These are phyloP conservation scores for Platycheirus albimanus DNA, from an alignment of 2,888 invertebrate species.

Conservation along the genomic window DNA sequence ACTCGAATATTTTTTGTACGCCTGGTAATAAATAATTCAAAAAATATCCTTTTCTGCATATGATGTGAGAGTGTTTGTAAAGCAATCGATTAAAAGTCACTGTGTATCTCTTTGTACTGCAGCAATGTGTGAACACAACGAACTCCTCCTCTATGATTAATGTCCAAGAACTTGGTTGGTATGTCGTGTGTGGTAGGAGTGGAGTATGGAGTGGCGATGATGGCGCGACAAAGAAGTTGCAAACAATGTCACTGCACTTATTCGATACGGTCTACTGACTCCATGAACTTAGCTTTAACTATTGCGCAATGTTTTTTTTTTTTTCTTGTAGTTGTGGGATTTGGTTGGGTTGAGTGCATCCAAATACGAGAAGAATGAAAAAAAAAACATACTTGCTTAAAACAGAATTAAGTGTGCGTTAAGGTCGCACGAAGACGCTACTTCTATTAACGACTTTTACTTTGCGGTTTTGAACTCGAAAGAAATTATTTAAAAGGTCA, in stretches of 20 bases:
- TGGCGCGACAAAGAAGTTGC: conserved; percentile 11
- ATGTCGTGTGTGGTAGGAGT: no score
- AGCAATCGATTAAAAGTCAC: conserved; percentile 62
- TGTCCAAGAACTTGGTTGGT: conserved; percentile 51
- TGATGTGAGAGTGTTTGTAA: conserved; percentile 5
- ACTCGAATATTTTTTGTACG: conserved; percentile 18
- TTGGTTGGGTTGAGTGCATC: conserved; percentile 14
- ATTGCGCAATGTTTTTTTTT: conserved; percentile 47
- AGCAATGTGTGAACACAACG: conserved; percentile 14
- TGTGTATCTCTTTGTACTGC: conserved; percentile 31
- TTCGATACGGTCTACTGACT: conserved; percentile 59
- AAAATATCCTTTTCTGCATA: conserved; percentile 8
- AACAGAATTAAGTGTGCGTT: not conserved
- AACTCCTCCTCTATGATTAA: conserved; percentile 41
- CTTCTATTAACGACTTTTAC: no score
- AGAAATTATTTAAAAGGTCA: no score
- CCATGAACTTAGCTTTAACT: conserved; percentile 27
- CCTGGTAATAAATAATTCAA: conserved; percentile 58
- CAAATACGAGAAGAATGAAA: conserved; percentile 2
- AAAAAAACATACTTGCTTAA: not conserved
- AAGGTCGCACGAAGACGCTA: not conserved
- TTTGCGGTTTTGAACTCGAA: no score
- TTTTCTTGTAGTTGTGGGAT: not conserved
- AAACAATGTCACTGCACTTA: conserved; percentile 62
- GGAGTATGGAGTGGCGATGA: no score